Base-by-base conservation (phyloP, 2,113 vertebrate species). In the Phainopepla nitens region DNA sequence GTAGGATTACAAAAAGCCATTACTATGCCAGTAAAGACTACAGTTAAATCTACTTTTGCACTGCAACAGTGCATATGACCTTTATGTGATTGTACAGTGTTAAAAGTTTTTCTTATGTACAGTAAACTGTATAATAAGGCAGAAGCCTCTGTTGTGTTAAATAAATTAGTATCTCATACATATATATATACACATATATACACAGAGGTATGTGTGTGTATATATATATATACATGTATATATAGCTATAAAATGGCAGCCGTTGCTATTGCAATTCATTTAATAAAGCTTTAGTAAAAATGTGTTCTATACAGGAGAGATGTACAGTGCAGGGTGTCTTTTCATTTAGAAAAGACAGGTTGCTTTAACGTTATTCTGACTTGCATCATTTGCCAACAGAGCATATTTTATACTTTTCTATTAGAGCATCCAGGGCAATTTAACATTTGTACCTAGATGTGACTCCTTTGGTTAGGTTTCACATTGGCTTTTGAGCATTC, bases 61-160 rank as follows among this genome's bases (percentile, higher is more conserved):
- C 99, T 99, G 99, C 98, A 99, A 97, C 99, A 99, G 98, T 99
- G 98, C 98, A 98, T 98, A 97, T 98, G 98, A 99, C 97, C 98
- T 98, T 98, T 98, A 98, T 98, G 98, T 98, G 98, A 99, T 99
- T 99, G 98, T 99, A 99, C 98, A 99, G 98, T 98, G 98, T 98
- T 97, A 91, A 96, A 96, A 98, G 94, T 94, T 98, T 99, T 98
- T 98, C 98, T 98, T 98, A 98, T 98, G 98, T 99, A 98, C 97
- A 99, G 98, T 98, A 98, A 98, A 98, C 96, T 97, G 98, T 98
- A 98, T 98, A 98, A 98, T 97, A 98, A 95, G 98, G 97, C 98
- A 97, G 97, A 97, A 98, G 97, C 98, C 97, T 98, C 98, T 89
- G 97, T 98, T 98, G 94, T 98, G 98, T 98, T 98, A 98, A 97